Percentiles rank a stretch among this genome's conserved stretches.
Evolutionary conservation across 2,888 invertebrate species (phyloP).

Genomic region (Brachynemurus nebulosus): DNA sequence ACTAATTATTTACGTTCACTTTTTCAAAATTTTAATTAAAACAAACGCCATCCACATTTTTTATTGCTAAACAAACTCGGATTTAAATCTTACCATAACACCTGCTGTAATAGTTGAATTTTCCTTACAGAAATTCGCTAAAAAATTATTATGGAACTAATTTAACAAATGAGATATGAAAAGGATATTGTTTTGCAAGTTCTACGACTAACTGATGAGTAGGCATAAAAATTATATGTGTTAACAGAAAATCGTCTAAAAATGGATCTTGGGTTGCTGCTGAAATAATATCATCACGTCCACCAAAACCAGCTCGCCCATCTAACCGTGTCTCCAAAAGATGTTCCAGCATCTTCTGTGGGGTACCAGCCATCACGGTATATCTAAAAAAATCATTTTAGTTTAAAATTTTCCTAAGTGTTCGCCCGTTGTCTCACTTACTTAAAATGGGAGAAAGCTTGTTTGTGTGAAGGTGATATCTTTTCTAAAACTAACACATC

Average conservation of each 20-base stretch:
- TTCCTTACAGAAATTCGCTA: no score
- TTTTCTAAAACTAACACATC: constrained; percentile 72
- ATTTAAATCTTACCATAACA: no score
- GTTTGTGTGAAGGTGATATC: constrained; percentile 41
- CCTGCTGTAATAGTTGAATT: no score
- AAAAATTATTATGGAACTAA: no score
- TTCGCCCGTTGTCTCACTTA: constrained; percentile 30
- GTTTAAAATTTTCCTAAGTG: neutral
- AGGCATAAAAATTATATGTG: constrained; percentile 72
- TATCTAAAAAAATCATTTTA: constrained; percentile 38
- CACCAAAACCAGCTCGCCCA: constrained; percentile 36
- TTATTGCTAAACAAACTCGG: no score
- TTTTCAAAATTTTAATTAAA: no score
- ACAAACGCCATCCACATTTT: no score
- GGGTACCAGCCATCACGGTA: constrained; percentile 75
- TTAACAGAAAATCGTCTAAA: constrained; percentile 68
- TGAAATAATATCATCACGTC: constrained; percentile 29
- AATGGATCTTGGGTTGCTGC: constrained; percentile 49
- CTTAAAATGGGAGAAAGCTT: constrained; percentile 46
- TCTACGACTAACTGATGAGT: constrained; percentile 58
- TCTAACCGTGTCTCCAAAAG: constrained; percentile 66
- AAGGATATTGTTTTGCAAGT: constrained; percentile 65
- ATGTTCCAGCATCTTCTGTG: constrained; percentile 77
- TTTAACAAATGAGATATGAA: constrained; percentile 24
- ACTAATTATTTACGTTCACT: no score